Percentiles rank a stretch among this genome's conserved stretches.
Conservation (phyloP, 2,888 invertebrate species). For the Cordilura impudica region DNA sequence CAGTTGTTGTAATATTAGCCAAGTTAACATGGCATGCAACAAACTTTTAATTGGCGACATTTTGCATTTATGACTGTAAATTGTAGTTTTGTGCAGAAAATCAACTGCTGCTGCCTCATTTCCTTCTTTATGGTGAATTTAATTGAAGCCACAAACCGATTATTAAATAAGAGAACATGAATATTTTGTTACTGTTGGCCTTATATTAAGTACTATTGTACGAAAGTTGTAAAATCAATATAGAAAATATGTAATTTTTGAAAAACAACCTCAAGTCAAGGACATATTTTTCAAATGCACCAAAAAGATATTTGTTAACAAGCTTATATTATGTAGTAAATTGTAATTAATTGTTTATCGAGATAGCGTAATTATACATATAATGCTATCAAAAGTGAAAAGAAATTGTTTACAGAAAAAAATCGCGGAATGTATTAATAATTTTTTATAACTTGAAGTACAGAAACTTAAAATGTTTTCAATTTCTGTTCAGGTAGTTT, state of each 20-base stretch:
- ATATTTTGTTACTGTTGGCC: background rate
- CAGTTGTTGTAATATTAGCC: slow-evolving; percentile 51
- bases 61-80: slow-evolving; percentile 57
- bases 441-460: too few species aligned
- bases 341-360: slow-evolving; percentile 15
- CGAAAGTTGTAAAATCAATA: too few species aligned
- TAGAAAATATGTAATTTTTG: background rate
- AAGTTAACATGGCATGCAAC: slow-evolving; percentile 62
- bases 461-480: too few species aligned
- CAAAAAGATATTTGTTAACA: slow-evolving; percentile 23
- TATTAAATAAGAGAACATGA: slow-evolving; percentile 20
- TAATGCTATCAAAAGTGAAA: too few species aligned
- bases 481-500: too few species aligned
- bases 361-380: too few species aligned
- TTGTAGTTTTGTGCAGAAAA: slow-evolving; percentile 40
- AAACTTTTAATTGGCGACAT: slow-evolving; percentile 57
- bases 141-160: slow-evolving; percentile 23
- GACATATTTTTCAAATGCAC: background rate
- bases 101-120: background rate
- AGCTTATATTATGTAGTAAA: slow-evolving; percentile 17
- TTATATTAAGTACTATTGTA: background rate
- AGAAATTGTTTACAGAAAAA: too few species aligned
- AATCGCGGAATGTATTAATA: too few species aligned
- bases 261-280: background rate
- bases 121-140: background rate